These are phyloP conservation scores for Apis dorsata DNA, from an alignment of 1,140 invertebrate genomes.

Conservation along the genomic window DNA sequence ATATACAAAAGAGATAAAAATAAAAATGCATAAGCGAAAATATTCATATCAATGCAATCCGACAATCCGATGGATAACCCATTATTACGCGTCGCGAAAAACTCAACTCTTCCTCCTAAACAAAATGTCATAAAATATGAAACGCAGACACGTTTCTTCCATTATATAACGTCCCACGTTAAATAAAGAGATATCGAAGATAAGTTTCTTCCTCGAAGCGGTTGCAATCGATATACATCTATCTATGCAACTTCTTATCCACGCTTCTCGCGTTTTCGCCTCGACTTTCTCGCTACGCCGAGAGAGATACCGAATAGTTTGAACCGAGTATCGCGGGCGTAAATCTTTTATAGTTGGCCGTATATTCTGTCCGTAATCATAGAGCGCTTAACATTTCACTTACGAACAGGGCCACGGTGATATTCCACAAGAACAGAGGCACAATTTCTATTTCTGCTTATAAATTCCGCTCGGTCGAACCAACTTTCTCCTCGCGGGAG, in stretches of 20 bases:
- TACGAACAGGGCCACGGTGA: not conserved
- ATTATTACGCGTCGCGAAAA: too few species aligned
- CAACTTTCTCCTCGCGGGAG: constrained; percentile 50
- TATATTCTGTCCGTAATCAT: constrained; percentile 38
- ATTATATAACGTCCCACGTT: not conserved
- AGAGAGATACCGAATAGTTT: not conserved
- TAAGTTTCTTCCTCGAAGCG: not conserved
- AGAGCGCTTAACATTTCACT: constrained; percentile 42
- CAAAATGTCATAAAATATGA: not conserved
- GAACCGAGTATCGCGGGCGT: constrained; percentile 1
- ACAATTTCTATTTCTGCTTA: constrained; percentile 50
- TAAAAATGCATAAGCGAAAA: too few species aligned
- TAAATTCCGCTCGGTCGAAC: constrained; percentile 37
- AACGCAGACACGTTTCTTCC: not conserved
- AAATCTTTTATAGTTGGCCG: constrained; percentile 37
- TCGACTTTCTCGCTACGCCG: not conserved
- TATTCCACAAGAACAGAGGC: constrained; percentile 27
- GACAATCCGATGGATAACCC: too few species aligned
- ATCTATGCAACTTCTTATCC: not conserved
- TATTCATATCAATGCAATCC: too few species aligned
- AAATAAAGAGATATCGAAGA: constrained; percentile 9
- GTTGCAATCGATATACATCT: not conserved
- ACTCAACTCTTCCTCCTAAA: not conserved
- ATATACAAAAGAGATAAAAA: not conserved
- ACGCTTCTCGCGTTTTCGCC: not conserved